Conservation (phyloP, 2,888 invertebrate species). For the Hipparchia sbordonii region DNA sequence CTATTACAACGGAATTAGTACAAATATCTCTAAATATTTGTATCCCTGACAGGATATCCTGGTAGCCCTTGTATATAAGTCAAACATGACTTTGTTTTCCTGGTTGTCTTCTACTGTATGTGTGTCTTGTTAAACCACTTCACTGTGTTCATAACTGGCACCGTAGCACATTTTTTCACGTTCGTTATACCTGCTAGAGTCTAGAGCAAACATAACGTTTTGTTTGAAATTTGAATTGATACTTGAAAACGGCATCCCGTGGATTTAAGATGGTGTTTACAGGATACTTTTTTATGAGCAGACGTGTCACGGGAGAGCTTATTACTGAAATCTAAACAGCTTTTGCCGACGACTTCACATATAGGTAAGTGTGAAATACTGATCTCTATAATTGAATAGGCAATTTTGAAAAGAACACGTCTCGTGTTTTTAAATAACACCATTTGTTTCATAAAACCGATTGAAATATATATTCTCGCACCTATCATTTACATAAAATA, state of each 20-base stretch:
- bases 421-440: too few relatives aligned
- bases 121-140: conserved; percentile 14
- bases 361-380: too few relatives aligned
- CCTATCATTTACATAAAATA: too few relatives aligned
- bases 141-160: conserved; percentile 11
- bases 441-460: too few relatives aligned
- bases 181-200: neutral
- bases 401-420: too few relatives aligned
- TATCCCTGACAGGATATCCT: conserved; percentile 20
- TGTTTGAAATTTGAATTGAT: conserved; percentile 16
- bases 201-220: neutral
- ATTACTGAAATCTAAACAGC: too few relatives aligned
- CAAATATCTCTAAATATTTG: neutral
- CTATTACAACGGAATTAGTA: too few relatives aligned
- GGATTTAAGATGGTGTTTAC: neutral
- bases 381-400: too few relatives aligned
- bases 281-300: too few relatives aligned
- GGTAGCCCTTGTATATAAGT: conserved; percentile 11
- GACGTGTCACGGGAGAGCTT: too few relatives aligned
- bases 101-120: conserved; percentile 1
- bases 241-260: neutral
- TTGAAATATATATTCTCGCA: too few relatives aligned
- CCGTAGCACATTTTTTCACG: conserved; percentile 21
- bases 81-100: conserved; percentile 17
- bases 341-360: too few relatives aligned